Evolutionary conservation across 2,113 vertebrate species (phyloP).

Genomic region (Etheostoma cragini): DNA sequence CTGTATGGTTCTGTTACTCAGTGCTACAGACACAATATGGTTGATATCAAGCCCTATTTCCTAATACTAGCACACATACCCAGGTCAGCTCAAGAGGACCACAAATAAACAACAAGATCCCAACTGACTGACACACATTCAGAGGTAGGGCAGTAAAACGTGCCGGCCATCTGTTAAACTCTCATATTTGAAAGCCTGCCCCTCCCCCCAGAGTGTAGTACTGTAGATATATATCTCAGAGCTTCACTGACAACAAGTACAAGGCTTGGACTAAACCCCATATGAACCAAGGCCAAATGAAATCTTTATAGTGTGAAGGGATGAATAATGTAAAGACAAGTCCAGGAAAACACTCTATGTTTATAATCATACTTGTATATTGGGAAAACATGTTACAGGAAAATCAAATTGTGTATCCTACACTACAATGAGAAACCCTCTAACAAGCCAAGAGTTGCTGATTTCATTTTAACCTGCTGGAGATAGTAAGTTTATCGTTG

Average conservation of each 20-base stretch:
- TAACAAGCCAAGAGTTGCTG: not conserved
- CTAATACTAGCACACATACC: slow-evolving; percentile 12
- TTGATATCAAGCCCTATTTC: not conserved
- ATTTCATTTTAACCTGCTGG: not conserved
- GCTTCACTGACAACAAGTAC: slow-evolving; percentile 14
- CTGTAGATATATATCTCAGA: slow-evolving; percentile 51
- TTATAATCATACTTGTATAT: not conserved
- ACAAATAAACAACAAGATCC: slow-evolving; percentile 43
- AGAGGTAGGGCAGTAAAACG: slow-evolving; percentile 59
- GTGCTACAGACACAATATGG: not conserved
- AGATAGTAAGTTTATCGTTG: not conserved
- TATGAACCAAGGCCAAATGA: not conserved
- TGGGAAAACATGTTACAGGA: not conserved
- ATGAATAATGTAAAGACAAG: slow-evolving; percentile 20
- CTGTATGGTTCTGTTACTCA: not conserved
- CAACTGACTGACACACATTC: slow-evolving; percentile 65
- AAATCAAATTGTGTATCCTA: not conserved
- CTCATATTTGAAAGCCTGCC: slow-evolving; percentile 51
- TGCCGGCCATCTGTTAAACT: slow-evolving; percentile 72
- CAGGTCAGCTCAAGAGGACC: slow-evolving; percentile 23
- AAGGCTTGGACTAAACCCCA: slow-evolving; percentile 1
- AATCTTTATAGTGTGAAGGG: not conserved
- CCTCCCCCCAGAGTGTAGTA: slow-evolving; percentile 40
- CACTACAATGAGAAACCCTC: not conserved
- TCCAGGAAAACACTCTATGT: not conserved